Evolutionary conservation across 1,140 invertebrate genomes (phyloP).

Genomic region (Calosoma granatense): DNA sequence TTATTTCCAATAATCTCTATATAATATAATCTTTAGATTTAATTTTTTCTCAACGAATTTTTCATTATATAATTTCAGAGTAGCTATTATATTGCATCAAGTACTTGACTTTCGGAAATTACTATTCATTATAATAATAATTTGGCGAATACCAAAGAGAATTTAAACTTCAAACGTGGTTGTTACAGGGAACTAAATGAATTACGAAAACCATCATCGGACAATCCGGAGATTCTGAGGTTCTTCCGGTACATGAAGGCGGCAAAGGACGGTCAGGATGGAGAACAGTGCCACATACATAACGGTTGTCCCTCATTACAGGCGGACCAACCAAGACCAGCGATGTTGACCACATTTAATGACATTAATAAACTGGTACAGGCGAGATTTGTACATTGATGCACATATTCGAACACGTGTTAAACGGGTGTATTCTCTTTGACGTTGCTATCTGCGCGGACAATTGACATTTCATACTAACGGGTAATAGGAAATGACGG

Average conservation of each 20-base stretch:
- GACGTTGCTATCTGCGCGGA: neutral
- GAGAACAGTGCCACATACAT: constrained; percentile 50
- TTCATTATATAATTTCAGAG: neutral
- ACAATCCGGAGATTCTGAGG: constrained; percentile 71
- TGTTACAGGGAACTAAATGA: constrained; percentile 64
- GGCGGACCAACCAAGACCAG: constrained; percentile 50
- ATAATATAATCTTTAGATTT: neutral
- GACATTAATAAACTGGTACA: constrained; percentile 78
- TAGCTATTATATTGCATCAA: no score
- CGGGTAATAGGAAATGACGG: no score
- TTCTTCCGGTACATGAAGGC: constrained; percentile 85
- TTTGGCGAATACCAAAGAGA: neutral
- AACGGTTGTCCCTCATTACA: constrained; percentile 44
- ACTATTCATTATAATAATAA: neutral
- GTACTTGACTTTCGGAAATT: neutral
- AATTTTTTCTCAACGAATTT: neutral
- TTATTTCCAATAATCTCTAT: no score
- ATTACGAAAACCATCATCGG: constrained; percentile 64
- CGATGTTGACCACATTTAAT: constrained; percentile 74
- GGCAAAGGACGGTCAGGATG: constrained; percentile 74
- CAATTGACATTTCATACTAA: no score
- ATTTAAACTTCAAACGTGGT: no score
- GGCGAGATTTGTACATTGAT: constrained; percentile 47
- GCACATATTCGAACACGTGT: constrained; percentile 9
- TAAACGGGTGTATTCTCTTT: neutral